Evolutionary conservation across 2,113 vertebrate genomes (phyloP), one percentile per base, ranked within the genome.

Genomic region (Jaculus jaculus): DNA sequence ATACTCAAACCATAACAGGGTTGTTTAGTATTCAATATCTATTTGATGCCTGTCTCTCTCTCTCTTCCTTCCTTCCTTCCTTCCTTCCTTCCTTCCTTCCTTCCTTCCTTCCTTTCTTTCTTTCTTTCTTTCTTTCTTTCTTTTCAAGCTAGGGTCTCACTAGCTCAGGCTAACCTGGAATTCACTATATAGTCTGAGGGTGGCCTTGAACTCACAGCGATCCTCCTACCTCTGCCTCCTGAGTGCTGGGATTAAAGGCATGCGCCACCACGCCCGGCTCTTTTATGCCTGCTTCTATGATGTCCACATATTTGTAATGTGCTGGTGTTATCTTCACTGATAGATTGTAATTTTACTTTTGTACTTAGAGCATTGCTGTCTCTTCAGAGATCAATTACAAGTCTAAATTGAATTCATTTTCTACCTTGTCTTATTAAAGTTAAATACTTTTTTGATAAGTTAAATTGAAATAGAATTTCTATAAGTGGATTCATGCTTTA

Each of bases 341-440:
- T 58, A 77, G 61, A 71, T 30, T 42, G 24, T 58, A 37, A 78
- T 84, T 73, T 87, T 32, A 81, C 69, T 87, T 90, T 93, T 95
- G 54, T 87, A 60, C 73, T 69, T 92, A 42, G 13, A 10, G 1
- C 54, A 20, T 87, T 87, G 51, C 42, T 84, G 3, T 85, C 18
- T 87, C 26, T 95, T 96, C n/a, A 68, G 39, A 87, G 81, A 89
- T 11, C 42, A n/a, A 77, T 75, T 94, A 39, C 34, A 93, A 69
- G 3, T 77, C 30, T 89, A 74, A 90, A 91, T 86, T 82, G 60
- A 94, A 89, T 69, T 93, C 18, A 85, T 88, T 82, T 90, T 86
- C 63, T 93, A 81, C 11, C 86, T 92, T 80, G 20, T 71, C 75
- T 87, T 72, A 90, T 92, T 90, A 61, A 75, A 85, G 7, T 82